phyloP scores from a whole-genome alignment of 2,113 vertebrate species.

The Salvelinus namaycush region DNA sequence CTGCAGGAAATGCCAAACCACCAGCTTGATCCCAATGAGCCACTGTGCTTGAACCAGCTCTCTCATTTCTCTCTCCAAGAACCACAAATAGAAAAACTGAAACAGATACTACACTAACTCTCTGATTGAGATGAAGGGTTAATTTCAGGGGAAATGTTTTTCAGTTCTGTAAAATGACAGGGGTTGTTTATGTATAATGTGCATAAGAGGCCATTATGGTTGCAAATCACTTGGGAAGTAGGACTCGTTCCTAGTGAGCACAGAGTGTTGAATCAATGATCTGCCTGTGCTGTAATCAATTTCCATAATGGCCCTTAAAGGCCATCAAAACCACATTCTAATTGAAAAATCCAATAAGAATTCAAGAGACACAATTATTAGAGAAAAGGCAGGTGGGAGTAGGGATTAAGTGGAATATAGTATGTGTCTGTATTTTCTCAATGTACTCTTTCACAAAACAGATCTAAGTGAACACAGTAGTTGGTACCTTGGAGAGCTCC shows the following conservation, averaged over 20 bases:
- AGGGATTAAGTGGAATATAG: not conserved
- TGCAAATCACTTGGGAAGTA: not conserved
- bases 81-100: too few relatives aligned
- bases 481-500: not conserved
- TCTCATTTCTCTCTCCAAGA: too few relatives aligned
- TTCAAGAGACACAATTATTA: not conserved
- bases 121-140: too few relatives aligned
- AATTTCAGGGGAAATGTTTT: not conserved
- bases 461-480: not conserved
- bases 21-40: too few relatives aligned
- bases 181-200: not conserved
- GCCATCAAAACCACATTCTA: not conserved
- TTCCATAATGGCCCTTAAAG: conserved; percentile 1
- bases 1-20: too few relatives aligned
- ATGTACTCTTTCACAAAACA: not conserved
- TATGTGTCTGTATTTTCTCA: not conserved
- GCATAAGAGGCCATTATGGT: not conserved
- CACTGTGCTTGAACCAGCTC: too few relatives aligned
- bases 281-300: not conserved
- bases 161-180: not conserved
- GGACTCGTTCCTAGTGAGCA: not conserved
- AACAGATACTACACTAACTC: too few relatives aligned
- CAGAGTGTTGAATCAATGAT: not conserved
- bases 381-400: too few relatives aligned
- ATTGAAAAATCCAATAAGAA: not conserved